Conservation (phyloP, 1,140 invertebrate genomes). For the Phortica variegata region DNA sequence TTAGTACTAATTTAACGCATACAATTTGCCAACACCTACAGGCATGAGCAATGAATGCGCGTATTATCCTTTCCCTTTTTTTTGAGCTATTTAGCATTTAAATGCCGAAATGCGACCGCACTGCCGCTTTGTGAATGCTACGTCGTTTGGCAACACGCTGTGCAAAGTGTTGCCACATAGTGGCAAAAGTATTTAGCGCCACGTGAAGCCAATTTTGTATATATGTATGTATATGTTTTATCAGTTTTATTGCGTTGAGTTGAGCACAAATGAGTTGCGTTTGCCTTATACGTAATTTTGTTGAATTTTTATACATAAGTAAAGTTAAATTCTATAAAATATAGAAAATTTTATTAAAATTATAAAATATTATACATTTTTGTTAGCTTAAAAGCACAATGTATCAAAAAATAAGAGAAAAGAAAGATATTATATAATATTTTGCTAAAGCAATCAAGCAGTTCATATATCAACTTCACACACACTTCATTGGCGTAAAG, state of each 20-base stretch:
- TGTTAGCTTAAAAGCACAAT: neutral
- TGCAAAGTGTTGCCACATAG: conserved; percentile 6
- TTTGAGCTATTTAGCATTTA: neutral
- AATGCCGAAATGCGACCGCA: neutral
- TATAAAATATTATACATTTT: neutral
- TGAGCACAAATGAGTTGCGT: too few species aligned
- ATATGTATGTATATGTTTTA: conserved; percentile 18
- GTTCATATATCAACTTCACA: conserved; percentile 30
- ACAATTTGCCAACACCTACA: conserved; percentile 1
- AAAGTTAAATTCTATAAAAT: neutral
- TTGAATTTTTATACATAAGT: conserved; percentile 5
- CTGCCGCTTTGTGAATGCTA: conserved; percentile 1
- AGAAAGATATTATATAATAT: conserved; percentile 14
- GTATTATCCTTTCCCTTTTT: too few species aligned
- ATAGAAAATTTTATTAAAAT: neutral
- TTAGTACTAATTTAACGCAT: conserved; percentile 18
- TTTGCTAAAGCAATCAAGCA: neutral
- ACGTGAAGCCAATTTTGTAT: conserved; percentile 37
- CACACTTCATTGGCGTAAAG: conserved; percentile 29
- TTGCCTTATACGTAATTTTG: too few species aligned
- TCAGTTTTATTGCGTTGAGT: conserved; percentile 31
- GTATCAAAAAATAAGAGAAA: neutral
- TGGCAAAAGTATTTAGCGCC: conserved; percentile 21
- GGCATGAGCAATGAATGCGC: neutral
- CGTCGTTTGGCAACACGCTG: neutral